Conservation (phyloP, 2,113 vertebrate genomes). For the Pluvianellus socialis region DNA sequence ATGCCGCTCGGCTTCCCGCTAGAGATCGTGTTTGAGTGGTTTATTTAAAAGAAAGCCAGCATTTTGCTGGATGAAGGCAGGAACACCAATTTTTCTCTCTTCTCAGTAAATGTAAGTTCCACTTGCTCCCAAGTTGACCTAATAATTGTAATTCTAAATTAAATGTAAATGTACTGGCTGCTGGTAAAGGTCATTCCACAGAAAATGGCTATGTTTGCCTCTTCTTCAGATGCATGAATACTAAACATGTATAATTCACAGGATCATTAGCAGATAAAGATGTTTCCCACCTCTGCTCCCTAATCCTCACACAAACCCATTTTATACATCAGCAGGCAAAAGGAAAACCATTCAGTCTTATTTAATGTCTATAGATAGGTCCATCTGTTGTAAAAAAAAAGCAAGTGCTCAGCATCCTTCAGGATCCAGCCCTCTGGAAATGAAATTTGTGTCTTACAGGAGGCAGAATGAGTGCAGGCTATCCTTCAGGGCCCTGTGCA, state of each 20-base stretch:
- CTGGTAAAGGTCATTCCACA: conserved; percentile 60
- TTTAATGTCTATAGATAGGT: not conserved
- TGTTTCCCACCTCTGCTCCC: conserved; percentile 40
- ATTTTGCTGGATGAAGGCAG: not conserved
- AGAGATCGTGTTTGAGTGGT: not conserved
- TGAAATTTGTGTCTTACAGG: not conserved
- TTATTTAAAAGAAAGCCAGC: not conserved
- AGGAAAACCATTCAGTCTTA: conserved; percentile 10
- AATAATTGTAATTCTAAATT: conserved; percentile 64
- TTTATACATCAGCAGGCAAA: not conserved
- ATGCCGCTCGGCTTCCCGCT: not conserved
- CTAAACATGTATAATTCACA: conserved; percentile 61
- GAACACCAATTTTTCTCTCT: conserved; percentile 13
- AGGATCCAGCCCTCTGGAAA: not conserved
- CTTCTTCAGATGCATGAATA: conserved; percentile 42
- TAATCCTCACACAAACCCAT: conserved; percentile 2
- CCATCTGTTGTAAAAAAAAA: not conserved
- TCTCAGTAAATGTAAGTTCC: conserved; percentile 40
- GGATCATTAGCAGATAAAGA: conserved; percentile 59
- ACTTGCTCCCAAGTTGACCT: conserved; percentile 59
- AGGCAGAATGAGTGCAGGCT: not conserved
- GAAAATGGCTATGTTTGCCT: conserved; percentile 50
- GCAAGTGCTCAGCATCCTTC: not conserved
- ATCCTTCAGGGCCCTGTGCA: not conserved
- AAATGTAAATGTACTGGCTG: conserved; percentile 64